Conservation (phyloP, 2,888 invertebrate genomes). For the Apodemia duryi region DNA sequence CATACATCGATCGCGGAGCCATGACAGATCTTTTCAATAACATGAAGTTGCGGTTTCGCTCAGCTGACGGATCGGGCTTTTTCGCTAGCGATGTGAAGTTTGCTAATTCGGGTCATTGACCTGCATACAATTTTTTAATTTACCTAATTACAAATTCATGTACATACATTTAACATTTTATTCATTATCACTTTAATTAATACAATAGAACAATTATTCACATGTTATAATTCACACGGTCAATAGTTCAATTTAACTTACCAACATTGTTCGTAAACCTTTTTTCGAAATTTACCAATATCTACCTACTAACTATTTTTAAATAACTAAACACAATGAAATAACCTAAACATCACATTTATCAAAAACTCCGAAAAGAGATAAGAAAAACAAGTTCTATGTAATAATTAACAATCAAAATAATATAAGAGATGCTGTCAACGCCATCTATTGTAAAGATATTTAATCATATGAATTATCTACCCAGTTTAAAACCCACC, state of each 20-base stretch:
- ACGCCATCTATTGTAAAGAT: no score
- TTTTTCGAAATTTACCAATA: not conserved
- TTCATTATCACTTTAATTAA: not conserved
- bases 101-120: conserved; percentile 49
- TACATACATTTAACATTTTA: conserved; percentile 17
- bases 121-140: conserved; percentile 38
- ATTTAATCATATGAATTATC: no score
- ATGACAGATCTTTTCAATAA: conserved; percentile 71
- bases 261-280: not conserved
- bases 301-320: not conserved
- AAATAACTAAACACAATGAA: no score
- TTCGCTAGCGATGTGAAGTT: conserved; percentile 57
- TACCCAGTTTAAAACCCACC: no score
- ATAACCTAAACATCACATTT: no score
- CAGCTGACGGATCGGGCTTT: conserved; percentile 73
- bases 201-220: not conserved
- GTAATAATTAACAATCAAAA: no score
- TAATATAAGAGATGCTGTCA: no score
- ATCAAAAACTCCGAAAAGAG: no score
- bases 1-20: conserved; percentile 72
- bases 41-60: conserved; percentile 61
- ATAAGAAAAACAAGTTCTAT: no score
- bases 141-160: conserved; percentile 3
- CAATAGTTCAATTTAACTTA: not conserved
- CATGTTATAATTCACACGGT: not conserved